Evolutionary conservation across 1,140 invertebrate species (phyloP), one percentile per base, ranked within the genome.

Genomic region (Zophobas atratus): DNA sequence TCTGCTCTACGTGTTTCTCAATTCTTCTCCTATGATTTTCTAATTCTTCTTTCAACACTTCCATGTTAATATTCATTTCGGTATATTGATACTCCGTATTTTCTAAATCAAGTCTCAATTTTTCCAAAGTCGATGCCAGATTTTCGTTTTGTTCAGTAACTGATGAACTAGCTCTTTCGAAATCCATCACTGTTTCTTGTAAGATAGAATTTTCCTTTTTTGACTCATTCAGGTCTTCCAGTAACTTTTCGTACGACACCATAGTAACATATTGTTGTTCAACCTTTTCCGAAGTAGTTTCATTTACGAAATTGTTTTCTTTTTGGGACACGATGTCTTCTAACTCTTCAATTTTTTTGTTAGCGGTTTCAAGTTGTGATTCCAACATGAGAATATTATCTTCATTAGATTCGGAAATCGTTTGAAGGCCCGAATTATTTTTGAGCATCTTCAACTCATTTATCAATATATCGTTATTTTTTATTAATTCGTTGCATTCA

Each of bases 401-500:
- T 86, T 92, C 92, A 82, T 92, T 91, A 1, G 90, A 89, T 85
- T 92, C 91, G 55, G 90, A 89, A 67, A 92, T 92, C 5, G 92
- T 91, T 82, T 92, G 90, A 67, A 92, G 84, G 79, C 91, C 91
- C 38, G 87, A 87, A 5, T 89, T 88, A 81, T 89, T 89, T 84
- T 92, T 91, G 73, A 89, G 87, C 34, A 88, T 87, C 20, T 91
- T 88, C 78, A 92, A 88, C 84, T 92, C 90, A 70, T 88, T 88
- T 81, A 92, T 88, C 20, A 92, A 85, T 77, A 91, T 87, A 82
- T 92, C 91, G 81, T 92, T 92, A 83, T 92, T 92, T 81, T 91
- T 91, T 81, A 91, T 91, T 83, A 92, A 88, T 85, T 92, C 90
- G 51, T 88, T 88, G 71, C 91, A 88, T 84, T 92, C 91, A n/a